A percentile compares a stretch with the other conserved stretches of the same genome.
phyloP scores from a whole-genome alignment of 2,888 invertebrate genomes.

The Sympetrum striolatum region DNA sequence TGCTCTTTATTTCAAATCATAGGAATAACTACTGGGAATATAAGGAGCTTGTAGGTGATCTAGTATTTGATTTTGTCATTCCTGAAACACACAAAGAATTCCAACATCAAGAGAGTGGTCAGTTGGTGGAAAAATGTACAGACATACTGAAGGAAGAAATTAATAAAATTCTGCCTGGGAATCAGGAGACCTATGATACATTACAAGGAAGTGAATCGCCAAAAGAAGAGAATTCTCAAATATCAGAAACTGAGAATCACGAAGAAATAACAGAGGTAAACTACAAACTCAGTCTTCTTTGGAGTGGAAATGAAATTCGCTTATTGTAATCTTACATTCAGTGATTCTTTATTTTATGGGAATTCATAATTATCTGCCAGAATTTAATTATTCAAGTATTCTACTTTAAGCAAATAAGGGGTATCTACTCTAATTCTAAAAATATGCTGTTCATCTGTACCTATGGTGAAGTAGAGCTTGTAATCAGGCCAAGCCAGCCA shows the following conservation, averaged over 20 bases:
- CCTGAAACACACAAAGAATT: conserved; percentile 63
- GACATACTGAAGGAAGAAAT: conserved; percentile 58
- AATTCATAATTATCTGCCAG: too few relatives aligned
- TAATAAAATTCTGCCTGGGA: conserved; percentile 52
- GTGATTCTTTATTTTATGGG: too few relatives aligned
- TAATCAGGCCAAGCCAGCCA: too few relatives aligned
- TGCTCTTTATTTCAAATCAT: neutral
- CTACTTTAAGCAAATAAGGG: too few relatives aligned
- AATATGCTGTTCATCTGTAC: too few relatives aligned
- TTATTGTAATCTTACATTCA: too few relatives aligned
- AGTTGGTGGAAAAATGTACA: conserved; percentile 58
- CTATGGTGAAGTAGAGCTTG: too few relatives aligned
- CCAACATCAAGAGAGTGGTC: conserved; percentile 57
- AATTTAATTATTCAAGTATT: too few relatives aligned
- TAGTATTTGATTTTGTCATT: conserved; percentile 67
- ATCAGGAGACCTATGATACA: neutral
- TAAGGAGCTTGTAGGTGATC: conserved; percentile 65
- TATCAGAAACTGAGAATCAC: neutral
- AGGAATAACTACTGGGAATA: conserved; percentile 59
- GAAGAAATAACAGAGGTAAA: neutral
- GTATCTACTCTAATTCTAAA: too few relatives aligned
- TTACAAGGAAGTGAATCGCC: neutral
- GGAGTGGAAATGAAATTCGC: neutral
- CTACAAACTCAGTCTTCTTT: neutral
- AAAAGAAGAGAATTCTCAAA: neutral